Conservation (phyloP, 1,140 invertebrate genomes). For the Drosophila pruinosa region DNA sequence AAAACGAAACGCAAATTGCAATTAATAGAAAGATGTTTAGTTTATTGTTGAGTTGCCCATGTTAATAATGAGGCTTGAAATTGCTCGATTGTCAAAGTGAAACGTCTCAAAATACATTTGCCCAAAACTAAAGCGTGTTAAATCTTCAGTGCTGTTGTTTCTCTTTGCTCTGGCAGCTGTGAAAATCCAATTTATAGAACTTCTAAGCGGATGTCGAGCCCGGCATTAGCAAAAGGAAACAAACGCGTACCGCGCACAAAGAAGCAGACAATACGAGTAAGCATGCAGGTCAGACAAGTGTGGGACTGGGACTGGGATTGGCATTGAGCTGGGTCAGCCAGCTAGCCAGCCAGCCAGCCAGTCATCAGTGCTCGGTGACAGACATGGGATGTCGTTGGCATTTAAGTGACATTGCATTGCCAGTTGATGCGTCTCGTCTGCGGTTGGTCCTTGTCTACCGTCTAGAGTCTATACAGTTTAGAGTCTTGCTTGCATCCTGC, state of each 20-base stretch:
- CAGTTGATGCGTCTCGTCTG: constrained; percentile 56
- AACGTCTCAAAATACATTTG: constrained; percentile 12
- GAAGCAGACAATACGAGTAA: neutral
- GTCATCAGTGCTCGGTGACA: constrained; percentile 42
- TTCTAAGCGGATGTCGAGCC: constrained; percentile 64
- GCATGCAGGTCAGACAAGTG: constrained; percentile 33
- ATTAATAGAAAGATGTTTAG: constrained; percentile 53
- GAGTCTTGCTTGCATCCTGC: constrained; percentile 18
- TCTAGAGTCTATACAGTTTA: neutral
- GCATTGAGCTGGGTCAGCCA: constrained; percentile 17
- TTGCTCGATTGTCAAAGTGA: constrained; percentile 38
- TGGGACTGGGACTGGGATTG: constrained; percentile 1
- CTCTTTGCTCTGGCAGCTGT: constrained; percentile 58
- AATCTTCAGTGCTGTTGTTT: constrained; percentile 42
- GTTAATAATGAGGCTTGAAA: constrained; percentile 72
- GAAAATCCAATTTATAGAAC: constrained; percentile 73
- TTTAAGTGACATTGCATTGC: constrained; percentile 71
- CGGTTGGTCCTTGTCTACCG: constrained; percentile 48
- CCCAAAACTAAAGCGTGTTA: constrained; percentile 63
- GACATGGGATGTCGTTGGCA: constrained; percentile 62
- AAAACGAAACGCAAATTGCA: neutral
- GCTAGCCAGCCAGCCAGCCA: constrained; percentile 11
- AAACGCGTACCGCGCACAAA: constrained; percentile 33
- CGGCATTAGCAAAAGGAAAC: constrained; percentile 31
- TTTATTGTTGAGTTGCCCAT: constrained; percentile 4